Evolutionary conservation across 37 sponge, comb jelly and placozoan species (phyloP), one percentile per base, ranked within the genome.

Genomic region (Halisarca cf. caerulea): DNA sequence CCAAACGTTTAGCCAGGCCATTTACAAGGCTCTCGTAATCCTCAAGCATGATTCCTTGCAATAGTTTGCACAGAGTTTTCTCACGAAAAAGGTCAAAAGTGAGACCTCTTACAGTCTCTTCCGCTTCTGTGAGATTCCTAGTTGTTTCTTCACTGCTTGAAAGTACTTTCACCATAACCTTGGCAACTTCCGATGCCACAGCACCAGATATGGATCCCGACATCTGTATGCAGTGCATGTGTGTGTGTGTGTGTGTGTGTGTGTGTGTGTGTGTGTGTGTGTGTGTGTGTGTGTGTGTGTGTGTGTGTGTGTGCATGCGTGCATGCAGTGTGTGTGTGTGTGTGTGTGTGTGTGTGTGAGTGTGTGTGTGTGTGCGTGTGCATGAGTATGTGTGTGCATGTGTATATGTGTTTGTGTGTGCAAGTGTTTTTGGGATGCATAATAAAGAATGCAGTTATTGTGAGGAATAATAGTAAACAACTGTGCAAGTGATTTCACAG

Each of bases 221-320:
- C 57, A 54, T 17, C 17, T 17, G 17, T 18, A 54, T 11, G 57
- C n/a, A n/a, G n/a, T n/a, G n/a, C n/a, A n/a, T n/a, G n/a, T n/a
- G n/a, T n/a, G n/a, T n/a, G n/a, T n/a, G 57, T 18, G 57, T 18
- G 11, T 54, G 57, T 54, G 57, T 54, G 7, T 59, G 60, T 59
- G 60, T 59, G 60, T 59, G 60, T 6, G 60, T 59, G 60, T 59
- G 60, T 59, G 60, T 59, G 60, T 59, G 60, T 59, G 60, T 59
- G 60, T 59, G 60, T 59, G 60, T 59, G 60, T 59, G 60, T 59
- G 60, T 59, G 60, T 6, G 60, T 6, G 7, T 59, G 60, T 59
- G 60, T 2, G 60, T 59, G 60, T 59, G 60, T 59, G 60, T 59
- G n/a, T n/a, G n/a, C n/a, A n/a, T n/a, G n/a, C n/a, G n/a, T n/a